phyloP scores from a whole-genome alignment of 2,888 invertebrate genomes.

The Pelosia muscerda region DNA sequence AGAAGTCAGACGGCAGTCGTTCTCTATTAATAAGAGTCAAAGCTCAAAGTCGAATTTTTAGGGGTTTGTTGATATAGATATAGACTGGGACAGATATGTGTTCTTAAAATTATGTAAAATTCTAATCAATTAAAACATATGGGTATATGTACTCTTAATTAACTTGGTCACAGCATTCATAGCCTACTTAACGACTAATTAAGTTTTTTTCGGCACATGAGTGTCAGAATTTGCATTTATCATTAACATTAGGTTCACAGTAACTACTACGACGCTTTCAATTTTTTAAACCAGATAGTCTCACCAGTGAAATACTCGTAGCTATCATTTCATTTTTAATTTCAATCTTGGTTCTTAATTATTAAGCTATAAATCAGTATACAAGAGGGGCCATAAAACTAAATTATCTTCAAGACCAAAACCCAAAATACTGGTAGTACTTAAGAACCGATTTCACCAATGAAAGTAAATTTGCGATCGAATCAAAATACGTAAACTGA shows the following conservation, averaged over 20 bases:
- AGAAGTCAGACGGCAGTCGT: too few species aligned
- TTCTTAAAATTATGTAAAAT: not conserved
- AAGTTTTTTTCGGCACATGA: not conserved
- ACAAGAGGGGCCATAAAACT: not conserved
- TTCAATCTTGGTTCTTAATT: not conserved
- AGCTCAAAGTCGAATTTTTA: too few species aligned
- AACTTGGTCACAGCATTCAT: not conserved
- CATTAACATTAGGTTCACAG: not conserved
- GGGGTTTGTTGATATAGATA: too few species aligned
- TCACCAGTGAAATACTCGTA: too few species aligned
- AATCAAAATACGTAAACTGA: not conserved
- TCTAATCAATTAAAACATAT: not conserved
- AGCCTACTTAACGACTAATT: not conserved
- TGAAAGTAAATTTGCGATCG: not conserved
- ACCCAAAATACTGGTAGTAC: not conserved
- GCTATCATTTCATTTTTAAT: not conserved
- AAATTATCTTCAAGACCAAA: not conserved
- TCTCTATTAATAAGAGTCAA: too few species aligned
- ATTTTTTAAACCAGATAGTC: not conserved
- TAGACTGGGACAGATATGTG: too few species aligned
- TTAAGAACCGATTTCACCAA: not conserved
- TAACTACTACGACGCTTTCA: not conserved
- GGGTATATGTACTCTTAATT: slow-evolving; percentile 1
- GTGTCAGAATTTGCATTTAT: slow-evolving; percentile 2
- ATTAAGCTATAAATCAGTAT: not conserved